phyloP scores from a whole-genome alignment of 2,888 invertebrate species.

The Orthonychiurus folsomi region DNA sequence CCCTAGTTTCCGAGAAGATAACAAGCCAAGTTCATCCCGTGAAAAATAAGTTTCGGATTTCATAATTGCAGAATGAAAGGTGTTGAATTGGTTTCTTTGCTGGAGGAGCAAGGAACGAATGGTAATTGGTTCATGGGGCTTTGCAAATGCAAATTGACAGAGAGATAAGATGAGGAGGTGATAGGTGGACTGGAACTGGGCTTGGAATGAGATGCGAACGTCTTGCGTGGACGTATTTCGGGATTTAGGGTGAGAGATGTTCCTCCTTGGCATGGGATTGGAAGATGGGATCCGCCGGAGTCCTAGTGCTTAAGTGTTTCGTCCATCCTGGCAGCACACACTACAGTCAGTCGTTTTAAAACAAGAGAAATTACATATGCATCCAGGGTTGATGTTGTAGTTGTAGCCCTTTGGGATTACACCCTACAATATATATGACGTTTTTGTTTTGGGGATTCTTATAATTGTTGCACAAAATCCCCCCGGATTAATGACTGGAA shows the following conservation, averaged over 20 bases:
- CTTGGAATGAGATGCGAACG: not conserved
- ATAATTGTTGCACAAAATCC: no score
- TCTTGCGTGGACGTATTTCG: not conserved
- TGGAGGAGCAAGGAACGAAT: not conserved
- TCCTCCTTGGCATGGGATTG: not conserved
- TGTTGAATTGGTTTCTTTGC: not conserved
- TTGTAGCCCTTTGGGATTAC: no score
- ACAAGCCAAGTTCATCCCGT: not conserved
- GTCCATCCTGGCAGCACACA: no score
- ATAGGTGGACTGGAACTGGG: not conserved
- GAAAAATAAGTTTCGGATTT: not conserved
- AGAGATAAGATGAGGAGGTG: not conserved
- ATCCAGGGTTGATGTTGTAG: no score
- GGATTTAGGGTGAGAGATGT: not conserved
- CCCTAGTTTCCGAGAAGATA: not conserved
- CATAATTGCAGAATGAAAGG: not conserved
- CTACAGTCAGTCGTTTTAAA: no score
- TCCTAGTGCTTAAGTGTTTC: no score
- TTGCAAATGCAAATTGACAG: not conserved
- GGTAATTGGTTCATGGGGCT: no score
- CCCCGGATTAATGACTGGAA: no score
- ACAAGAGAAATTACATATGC: no score
- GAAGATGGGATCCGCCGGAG: not conserved
- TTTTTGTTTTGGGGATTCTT: no score
- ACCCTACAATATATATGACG: no score